phyloP scores from a whole-genome alignment of 2,797 vertebrate genomes.

The Taenioides sp. region DNA sequence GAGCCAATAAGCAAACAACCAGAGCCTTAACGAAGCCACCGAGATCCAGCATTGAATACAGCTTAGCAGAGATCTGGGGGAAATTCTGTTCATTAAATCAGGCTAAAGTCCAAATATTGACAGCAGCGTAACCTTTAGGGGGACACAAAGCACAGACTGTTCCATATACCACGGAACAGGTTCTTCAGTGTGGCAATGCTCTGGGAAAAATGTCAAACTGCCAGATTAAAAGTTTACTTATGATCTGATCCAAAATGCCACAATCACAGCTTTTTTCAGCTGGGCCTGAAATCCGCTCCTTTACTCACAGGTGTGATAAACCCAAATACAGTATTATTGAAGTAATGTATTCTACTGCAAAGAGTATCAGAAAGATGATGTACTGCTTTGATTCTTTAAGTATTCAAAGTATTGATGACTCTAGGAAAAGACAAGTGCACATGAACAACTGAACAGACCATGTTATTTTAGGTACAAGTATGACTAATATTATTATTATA shows the following conservation, averaged over 20 bases:
- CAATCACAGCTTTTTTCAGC: not conserved
- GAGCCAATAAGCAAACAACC: conserved; percentile 64
- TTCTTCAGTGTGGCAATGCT: conserved; percentile 16
- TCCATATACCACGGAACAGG: conserved; percentile 37
- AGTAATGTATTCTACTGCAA: conserved; percentile 8
- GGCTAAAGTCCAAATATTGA: conserved; percentile 65
- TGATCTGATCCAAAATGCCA: not conserved
- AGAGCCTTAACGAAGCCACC: conserved; percentile 57
- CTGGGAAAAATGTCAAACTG: conserved; percentile 17
- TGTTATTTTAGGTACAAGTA: no score
- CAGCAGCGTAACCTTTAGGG: conserved; percentile 49
- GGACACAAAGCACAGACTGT: conserved; percentile 47
- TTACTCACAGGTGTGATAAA: not conserved
- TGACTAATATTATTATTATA: no score
- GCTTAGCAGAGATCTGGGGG: conserved; percentile 43
- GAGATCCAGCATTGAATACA: conserved; percentile 48
- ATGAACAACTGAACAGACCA: not conserved
- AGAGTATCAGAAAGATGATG: conserved; percentile 15
- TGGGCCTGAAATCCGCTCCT: not conserved
- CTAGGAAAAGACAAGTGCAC: not conserved
- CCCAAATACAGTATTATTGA: not conserved
- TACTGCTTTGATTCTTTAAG: not conserved
- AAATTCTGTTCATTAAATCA: conserved; percentile 70
- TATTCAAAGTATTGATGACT: not conserved
- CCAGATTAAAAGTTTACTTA: conserved; percentile 8